A percentile compares a stretch with the other conserved stretches of the same genome.
These are phyloP conservation scores for Lutjanus campechanus DNA, from an alignment of 2,797 vertebrate genomes.

Conservation along the genomic window DNA sequence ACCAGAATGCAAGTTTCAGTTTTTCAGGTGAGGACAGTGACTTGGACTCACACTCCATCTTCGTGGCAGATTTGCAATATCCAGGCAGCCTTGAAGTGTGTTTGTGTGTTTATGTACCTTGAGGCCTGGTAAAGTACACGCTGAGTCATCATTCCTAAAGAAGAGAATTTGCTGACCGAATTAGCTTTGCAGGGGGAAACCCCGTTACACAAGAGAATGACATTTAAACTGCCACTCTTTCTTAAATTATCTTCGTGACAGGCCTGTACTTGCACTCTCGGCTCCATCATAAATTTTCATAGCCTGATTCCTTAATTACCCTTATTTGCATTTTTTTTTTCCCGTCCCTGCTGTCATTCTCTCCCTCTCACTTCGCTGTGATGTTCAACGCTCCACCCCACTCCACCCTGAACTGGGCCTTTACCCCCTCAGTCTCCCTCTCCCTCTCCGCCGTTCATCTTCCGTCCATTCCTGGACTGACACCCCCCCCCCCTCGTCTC, in stretches of 20 bases:
- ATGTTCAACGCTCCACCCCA: conserved; percentile 14
- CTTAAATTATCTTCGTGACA: conserved; percentile 5
- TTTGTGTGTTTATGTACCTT: conserved; percentile 24
- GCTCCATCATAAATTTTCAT: background rate
- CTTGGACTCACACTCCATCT: background rate
- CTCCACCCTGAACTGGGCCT: conserved; percentile 34
- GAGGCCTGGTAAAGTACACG: conserved; percentile 28
- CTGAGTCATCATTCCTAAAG: conserved; percentile 60
- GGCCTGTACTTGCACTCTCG: background rate
- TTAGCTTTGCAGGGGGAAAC: conserved; percentile 54
- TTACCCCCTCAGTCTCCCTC: conserved; percentile 28
- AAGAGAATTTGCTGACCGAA: conserved; percentile 58
- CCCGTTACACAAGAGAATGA: conserved; percentile 52
- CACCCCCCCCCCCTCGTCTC: conserved; percentile 66
- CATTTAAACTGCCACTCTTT: conserved; percentile 39
- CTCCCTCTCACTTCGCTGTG: conserved; percentile 13
- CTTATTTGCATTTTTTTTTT: background rate
- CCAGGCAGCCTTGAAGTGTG: background rate
- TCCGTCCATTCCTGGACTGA: conserved; percentile 68
- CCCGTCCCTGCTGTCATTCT: background rate
- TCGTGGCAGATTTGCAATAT: background rate
- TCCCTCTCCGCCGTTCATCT: conserved; percentile 61
- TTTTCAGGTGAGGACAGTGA: background rate
- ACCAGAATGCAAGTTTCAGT: background rate
- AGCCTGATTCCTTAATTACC: background rate